Conservation (phyloP, 2,797 vertebrate genomes). For the Diceros bicornis region DNA sequence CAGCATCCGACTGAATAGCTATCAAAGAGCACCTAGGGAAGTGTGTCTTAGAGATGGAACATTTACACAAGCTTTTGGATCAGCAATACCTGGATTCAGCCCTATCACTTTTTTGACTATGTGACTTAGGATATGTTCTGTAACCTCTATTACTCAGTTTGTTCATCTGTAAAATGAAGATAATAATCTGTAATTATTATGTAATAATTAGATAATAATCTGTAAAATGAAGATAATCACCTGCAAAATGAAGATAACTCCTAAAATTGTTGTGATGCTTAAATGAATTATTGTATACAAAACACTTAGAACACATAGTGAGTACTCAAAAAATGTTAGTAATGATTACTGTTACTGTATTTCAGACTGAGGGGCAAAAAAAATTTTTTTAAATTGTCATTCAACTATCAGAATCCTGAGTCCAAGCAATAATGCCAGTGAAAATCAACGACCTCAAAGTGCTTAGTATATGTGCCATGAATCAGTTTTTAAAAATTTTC, state of each 20-base stretch:
- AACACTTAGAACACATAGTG: not conserved
- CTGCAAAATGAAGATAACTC: not conserved
- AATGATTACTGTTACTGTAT: not conserved
- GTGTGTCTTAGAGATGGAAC: not conserved
- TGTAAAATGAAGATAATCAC: not conserved
- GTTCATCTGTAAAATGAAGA: constrained; percentile 33
- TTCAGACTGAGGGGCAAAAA: constrained; percentile 4
- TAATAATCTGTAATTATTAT: not conserved
- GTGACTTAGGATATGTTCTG: not conserved
- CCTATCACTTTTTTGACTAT: not conserved
- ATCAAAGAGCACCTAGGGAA: not conserved
- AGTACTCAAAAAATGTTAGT: constrained; percentile 15
- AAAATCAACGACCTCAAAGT: constrained; percentile 56
- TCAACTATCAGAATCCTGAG: constrained; percentile 5
- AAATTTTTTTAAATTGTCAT: constrained; percentile 41
- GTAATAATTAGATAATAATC: too few relatives aligned
- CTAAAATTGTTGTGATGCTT: not conserved
- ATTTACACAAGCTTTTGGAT: not conserved
- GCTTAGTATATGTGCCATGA: constrained; percentile 23
- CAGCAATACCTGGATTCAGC: not conserved
- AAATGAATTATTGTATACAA: not conserved
- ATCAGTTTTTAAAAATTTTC: constrained; percentile 64
- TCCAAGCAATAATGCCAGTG: not conserved
- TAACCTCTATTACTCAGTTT: constrained; percentile 16
- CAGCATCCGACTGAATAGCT: not conserved